These are phyloP conservation scores for Candoia aspera DNA, from an alignment of 2,113 vertebrate species.

Conservation along the genomic window DNA sequence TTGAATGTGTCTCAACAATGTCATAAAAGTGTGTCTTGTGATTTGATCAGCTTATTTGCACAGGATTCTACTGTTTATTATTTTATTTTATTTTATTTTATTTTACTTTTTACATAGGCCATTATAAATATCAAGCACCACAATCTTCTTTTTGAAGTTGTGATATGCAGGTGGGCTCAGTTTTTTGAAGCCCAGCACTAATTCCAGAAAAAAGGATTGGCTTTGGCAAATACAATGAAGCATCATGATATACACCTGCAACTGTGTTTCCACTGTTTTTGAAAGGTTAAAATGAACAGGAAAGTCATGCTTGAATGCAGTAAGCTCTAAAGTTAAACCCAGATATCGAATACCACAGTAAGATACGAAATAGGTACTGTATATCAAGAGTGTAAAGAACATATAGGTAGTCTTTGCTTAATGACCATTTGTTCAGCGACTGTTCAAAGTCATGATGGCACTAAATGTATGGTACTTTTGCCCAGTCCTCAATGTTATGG, in stretches of 20 bases:
- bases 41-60: conserved; percentile 54
- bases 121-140: conserved; percentile 59
- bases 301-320: conserved; percentile 63
- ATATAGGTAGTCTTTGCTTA: background rate
- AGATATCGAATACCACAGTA: conserved; percentile 57
- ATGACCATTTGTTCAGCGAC: too few species aligned
- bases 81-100: conserved; percentile 5
- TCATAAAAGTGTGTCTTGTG: conserved; percentile 56
- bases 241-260: conserved; percentile 58
- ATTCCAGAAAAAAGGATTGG: conserved; percentile 59
- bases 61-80: conserved; percentile 57
- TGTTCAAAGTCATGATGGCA: too few species aligned
- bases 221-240: conserved; percentile 51
- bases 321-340: conserved; percentile 62
- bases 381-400: conserved; percentile 17
- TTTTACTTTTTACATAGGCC: conserved; percentile 52
- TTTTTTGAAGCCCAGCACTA: conserved; percentile 58
- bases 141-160: conserved; percentile 59
- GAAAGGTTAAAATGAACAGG: conserved; percentile 67
- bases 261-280: conserved; percentile 65
- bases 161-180: conserved; percentile 52
- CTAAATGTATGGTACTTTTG: too few species aligned
- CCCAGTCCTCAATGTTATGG: too few species aligned
- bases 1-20: conserved; percentile 43
- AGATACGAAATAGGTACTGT: conserved; percentile 27